These are phyloP conservation scores for Xanthia togata DNA, from an alignment of 2,888 invertebrate species.

Conservation along the genomic window DNA sequence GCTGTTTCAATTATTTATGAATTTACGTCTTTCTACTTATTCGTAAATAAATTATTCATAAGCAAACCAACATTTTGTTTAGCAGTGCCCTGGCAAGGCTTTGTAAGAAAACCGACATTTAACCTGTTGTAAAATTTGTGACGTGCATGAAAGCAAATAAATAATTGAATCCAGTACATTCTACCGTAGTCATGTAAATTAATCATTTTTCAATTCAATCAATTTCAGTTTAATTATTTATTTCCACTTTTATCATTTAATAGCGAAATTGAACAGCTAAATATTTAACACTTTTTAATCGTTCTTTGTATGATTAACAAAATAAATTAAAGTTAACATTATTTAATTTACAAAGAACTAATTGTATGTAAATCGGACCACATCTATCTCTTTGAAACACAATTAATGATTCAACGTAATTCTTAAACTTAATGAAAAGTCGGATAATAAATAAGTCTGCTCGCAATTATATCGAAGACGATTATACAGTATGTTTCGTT, in stretches of 20 bases:
- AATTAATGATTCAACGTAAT: slow-evolving; percentile 28
- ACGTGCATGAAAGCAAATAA: not conserved
- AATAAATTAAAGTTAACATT: slow-evolving; percentile 2
- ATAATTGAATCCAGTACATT: not conserved
- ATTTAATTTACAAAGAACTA: slow-evolving; percentile 9
- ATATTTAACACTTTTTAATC: not conserved
- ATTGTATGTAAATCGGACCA: slow-evolving; percentile 22
- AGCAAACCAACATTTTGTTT: not conserved
- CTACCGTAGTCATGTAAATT: not conserved
- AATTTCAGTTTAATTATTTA: not conserved
- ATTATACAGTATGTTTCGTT: slow-evolving; percentile 47
- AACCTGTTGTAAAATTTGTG: not conserved
- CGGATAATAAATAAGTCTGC: slow-evolving; percentile 39
- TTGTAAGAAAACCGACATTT: not conserved
- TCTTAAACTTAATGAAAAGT: slow-evolving; percentile 46
- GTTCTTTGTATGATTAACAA: not conserved
- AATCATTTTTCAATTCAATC: not conserved
- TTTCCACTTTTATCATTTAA: not conserved
- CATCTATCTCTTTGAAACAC: slow-evolving; percentile 38
- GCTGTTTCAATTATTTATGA: rapidly evolving
- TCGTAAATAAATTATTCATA: not conserved
- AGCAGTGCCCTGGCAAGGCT: not conserved
- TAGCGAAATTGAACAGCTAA: not conserved
- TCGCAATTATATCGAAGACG: slow-evolving; percentile 37
- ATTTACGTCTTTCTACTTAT: not conserved